Conservation (phyloP, 2,113 vertebrate species). For the Petaurus breviceps region DNA sequence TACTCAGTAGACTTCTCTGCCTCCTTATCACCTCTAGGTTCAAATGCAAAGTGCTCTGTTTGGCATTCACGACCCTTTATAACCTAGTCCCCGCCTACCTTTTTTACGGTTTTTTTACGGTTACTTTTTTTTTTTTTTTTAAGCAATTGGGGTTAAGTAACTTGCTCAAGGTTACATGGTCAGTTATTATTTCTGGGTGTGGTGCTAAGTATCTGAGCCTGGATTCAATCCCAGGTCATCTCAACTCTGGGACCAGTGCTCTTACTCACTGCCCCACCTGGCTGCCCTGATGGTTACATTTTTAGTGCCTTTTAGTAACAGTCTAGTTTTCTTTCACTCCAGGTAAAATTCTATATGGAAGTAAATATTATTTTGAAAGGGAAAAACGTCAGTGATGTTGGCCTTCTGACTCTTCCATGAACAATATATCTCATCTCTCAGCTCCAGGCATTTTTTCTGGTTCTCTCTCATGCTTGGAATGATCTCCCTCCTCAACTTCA, state of each 20-base stretch:
- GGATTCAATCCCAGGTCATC: no score
- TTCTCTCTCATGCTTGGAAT: neutral
- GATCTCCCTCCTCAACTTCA: neutral
- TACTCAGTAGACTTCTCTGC: neutral
- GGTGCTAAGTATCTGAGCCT: no score
- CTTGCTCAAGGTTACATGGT: no score
- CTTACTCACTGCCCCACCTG: no score
- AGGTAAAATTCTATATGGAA: no score
- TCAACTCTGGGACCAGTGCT: no score
- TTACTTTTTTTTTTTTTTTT: no score
- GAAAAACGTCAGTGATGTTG: neutral
- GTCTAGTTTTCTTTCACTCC: neutral
- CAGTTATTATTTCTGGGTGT: no score
- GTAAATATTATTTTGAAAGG: no score
- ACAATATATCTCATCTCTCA: neutral
- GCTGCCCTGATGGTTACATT: neutral
- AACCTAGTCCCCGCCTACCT: neutral
- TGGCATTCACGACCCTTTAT: neutral
- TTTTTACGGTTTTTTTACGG: no score
- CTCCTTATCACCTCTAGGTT: neutral
- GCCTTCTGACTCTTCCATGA: neutral
- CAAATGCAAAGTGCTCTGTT: neutral
- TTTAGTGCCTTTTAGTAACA: neutral
- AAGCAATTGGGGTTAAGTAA: no score
- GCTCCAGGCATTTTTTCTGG: neutral